Conservation (phyloP, 2,113 vertebrate genomes). For the Phyllostomus discolor region DNA sequence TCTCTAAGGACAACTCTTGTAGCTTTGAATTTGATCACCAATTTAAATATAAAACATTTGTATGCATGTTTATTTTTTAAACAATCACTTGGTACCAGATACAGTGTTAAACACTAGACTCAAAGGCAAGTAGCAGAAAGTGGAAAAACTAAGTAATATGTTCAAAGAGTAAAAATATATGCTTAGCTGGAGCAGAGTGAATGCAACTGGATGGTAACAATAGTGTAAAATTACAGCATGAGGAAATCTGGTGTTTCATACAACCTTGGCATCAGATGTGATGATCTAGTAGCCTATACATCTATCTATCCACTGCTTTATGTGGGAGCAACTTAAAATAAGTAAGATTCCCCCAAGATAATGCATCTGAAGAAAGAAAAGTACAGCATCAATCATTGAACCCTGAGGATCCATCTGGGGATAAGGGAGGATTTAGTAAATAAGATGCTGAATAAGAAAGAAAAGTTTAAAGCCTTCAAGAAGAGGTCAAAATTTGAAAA, state of each 20-base stretch:
- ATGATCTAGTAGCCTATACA: neutral
- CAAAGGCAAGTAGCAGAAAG: neutral
- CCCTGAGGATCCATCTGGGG: neutral
- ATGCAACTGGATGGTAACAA: neutral
- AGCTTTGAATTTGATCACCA: conserved; percentile 51
- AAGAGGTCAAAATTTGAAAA: neutral
- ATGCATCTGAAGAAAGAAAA: neutral
- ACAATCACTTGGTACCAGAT: neutral
- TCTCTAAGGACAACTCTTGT: conserved; percentile 45
- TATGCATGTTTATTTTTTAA: neutral
- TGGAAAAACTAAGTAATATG: neutral
- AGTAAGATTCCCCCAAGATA: neutral
- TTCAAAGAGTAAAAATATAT: neutral
- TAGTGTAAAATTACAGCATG: neutral
- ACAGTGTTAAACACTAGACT: neutral
- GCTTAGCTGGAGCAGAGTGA: neutral
- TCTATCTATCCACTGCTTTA: neutral
- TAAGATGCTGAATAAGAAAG: neutral
- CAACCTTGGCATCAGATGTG: neutral
- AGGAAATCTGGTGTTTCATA: neutral
- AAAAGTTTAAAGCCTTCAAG: neutral
- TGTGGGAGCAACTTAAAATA: neutral
- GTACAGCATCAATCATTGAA: neutral
- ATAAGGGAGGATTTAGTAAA: neutral
- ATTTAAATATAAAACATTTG: conserved; percentile 3